phyloP scores from a whole-genome alignment of 2,113 vertebrate genomes.

The Campylomormyrus numenius region DNA sequence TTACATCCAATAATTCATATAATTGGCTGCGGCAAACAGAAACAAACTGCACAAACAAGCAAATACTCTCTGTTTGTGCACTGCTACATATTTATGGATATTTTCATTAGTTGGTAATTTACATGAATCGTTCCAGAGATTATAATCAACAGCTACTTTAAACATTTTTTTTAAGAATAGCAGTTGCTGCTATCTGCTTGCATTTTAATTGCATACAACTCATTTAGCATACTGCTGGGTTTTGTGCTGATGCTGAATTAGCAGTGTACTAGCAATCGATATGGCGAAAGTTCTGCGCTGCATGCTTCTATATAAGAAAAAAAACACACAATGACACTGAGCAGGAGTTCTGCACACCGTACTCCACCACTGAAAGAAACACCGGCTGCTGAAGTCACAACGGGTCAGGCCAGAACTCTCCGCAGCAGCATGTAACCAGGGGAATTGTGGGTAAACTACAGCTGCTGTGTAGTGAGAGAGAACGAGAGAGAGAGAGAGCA shows the following conservation, averaged over 20 bases:
- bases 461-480: not conserved
- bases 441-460: not conserved
- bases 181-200: not conserved
- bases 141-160: not conserved
- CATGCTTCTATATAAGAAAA: not conserved
- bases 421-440: not conserved
- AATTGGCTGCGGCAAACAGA: not conserved
- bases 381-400: not conserved
- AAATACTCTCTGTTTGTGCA: not conserved
- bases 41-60: not conserved
- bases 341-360: not conserved
- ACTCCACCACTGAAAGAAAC: not conserved
- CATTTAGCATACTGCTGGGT: not conserved
- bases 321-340: not conserved
- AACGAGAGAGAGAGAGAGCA: not conserved
- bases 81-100: not conserved
- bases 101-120: not conserved
- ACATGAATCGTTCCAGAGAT: not conserved
- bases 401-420: not conserved
- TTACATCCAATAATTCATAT: not conserved
- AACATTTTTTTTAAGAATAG: not conserved
- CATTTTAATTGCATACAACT: not conserved
- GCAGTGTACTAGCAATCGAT: not conserved
- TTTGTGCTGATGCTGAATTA: not conserved
- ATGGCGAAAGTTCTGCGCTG: not conserved